Evolutionary conservation across 2,113 vertebrate species (phyloP).

Genomic region (Burhinus oedicnemus): DNA sequence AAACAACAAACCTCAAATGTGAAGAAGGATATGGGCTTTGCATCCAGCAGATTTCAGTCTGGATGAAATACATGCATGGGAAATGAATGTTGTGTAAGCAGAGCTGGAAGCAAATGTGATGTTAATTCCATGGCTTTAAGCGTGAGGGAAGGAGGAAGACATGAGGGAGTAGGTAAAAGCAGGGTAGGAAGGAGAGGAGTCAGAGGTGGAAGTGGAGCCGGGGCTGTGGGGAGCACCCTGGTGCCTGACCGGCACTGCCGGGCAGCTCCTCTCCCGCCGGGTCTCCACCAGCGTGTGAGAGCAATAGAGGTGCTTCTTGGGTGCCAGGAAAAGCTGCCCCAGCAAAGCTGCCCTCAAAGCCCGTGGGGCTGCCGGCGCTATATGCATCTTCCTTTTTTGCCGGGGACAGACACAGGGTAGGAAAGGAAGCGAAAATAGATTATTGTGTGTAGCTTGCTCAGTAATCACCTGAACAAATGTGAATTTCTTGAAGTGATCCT

Average conservation of each 20-base stretch:
- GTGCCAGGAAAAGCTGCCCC: neutral
- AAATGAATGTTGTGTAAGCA: neutral
- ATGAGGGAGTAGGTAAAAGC: neutral
- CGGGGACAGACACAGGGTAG: neutral
- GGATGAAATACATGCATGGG: neutral
- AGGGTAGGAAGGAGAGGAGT: neutral
- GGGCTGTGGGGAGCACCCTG: neutral
- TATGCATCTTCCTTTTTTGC: neutral
- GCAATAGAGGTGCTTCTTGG: neutral
- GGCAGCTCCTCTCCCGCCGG: neutral
- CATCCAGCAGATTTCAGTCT: neutral
- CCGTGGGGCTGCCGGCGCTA: neutral
- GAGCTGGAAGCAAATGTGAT: neutral
- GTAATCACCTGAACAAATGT: slow-evolving; percentile 10
- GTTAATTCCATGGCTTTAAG: neutral
- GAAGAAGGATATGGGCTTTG: neutral
- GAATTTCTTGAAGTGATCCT: neutral
- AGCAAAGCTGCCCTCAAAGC: neutral
- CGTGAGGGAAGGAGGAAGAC: accelerated
- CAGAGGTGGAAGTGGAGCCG: neutral
- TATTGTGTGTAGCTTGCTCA: neutral
- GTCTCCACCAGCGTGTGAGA: accelerated
- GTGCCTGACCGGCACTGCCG: neutral
- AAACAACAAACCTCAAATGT: neutral
- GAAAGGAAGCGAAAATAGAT: neutral